phyloP scores from a whole-genome alignment of 2,797 vertebrate species.

The Anguilla anguilla region DNA sequence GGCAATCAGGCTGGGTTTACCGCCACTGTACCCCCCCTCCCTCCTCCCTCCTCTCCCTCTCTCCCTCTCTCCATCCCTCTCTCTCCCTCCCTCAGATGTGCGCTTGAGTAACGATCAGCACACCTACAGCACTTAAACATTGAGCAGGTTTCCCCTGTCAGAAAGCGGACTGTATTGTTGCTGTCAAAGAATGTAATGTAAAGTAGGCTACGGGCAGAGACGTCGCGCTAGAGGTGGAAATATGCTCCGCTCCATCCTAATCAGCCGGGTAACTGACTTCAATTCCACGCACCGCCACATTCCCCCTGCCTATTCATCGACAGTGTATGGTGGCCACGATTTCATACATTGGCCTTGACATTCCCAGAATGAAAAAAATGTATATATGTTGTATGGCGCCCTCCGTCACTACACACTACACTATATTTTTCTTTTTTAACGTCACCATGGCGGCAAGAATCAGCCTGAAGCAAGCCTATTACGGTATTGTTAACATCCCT shows the following conservation, averaged over 20 bases:
- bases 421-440: too few relatives aligned
- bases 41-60: too few relatives aligned
- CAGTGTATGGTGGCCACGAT: conserved; percentile 55
- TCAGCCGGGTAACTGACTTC: conserved; percentile 71
- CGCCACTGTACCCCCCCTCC: conserved; percentile 43
- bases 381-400: neutral
- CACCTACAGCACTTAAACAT: conserved; percentile 52
- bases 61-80: too few relatives aligned
- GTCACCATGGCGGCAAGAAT: neutral
- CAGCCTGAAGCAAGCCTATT: neutral
- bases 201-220: conserved; percentile 48
- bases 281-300: conserved; percentile 62
- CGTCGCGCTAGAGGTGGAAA: conserved; percentile 64
- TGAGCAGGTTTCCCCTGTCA: conserved; percentile 70
- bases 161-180: conserved; percentile 75
- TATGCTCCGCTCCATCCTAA: conserved; percentile 69
- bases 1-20: conserved; percentile 51
- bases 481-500: neutral
- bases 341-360: conserved; percentile 49
- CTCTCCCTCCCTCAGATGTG: conserved; percentile 45
- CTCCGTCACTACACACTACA: neutral
- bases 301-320: conserved; percentile 64
- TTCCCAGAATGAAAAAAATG: neutral
- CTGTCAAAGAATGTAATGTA: conserved; percentile 49
- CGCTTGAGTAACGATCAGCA: conserved; percentile 69